Base-by-base conservation (phyloP, 2,888 invertebrate genomes). In the Agriopis aurantiaria region DNA sequence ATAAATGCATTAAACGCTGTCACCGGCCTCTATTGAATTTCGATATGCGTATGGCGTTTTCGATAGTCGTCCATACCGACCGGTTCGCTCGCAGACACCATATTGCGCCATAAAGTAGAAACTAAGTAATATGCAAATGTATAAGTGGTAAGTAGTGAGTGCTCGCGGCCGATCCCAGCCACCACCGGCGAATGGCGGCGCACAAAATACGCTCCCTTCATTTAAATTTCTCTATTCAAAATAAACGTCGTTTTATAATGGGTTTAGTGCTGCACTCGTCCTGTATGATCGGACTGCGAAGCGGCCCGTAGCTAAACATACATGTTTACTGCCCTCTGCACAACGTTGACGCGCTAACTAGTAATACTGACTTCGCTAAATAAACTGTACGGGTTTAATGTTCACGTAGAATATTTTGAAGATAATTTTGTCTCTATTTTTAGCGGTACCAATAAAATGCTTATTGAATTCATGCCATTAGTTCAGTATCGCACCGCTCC, bases 1-100 rank as follows among this genome's bases (percentile, higher is more conserved):
- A 73, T 77, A 73, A 75, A 72, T 66, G 74, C 74, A 73, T 75
- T 74, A 63, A 68, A 67, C 61, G 73, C 70, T 73, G 74, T 75
- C 74, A 72, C 69, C 45, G 51, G 53, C 53, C 60, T 55, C 74
- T 46, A 69, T 74, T 71, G 74, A 73, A 72, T 68, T 72, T 67
- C 70, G 57, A 52, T 72, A 65, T 58, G 68, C 61, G 65, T 68
- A 60, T 55, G 62, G 49, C 65, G 72, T 72, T 74, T 73, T 73
- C 73, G 71, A 72, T 75, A 68, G 61, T 68, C 53, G 61, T 65
- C 49, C 46, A 51, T n/a, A 57, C 23, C 8, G 62, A 72, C 75
- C 68, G 71, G 75, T 72, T 71, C 33, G 49, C 58, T 23, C 23
- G 55, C 48, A 40, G 49, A 52, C 65, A 52, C 71, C 73, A 67